phyloP scores from a whole-genome alignment of 2,888 invertebrate genomes.

The Coelopa pilipes region DNA sequence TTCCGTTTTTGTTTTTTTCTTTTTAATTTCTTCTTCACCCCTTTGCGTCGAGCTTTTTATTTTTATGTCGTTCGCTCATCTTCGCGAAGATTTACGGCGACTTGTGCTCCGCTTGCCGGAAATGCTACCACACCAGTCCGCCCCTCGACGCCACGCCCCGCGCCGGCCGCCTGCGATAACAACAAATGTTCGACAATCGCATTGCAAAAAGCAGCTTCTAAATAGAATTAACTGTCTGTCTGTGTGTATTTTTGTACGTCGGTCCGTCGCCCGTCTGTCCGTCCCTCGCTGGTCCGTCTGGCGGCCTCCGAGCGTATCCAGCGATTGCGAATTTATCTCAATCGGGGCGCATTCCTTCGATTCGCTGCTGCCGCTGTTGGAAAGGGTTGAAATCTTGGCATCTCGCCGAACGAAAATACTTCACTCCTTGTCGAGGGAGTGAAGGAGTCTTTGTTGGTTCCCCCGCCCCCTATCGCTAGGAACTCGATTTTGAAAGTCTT shows the following conservation, averaged over 20 bases:
- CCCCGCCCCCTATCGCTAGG: neutral
- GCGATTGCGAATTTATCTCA: constrained; percentile 25
- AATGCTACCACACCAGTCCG: constrained; percentile 20
- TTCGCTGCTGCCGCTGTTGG: constrained; percentile 35
- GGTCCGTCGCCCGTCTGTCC: neutral
- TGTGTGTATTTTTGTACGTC: neutral
- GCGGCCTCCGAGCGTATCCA: constrained; percentile 17
- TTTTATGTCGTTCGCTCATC: constrained; percentile 42
- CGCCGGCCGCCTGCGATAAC: neutral
- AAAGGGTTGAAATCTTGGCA: constrained; percentile 62
- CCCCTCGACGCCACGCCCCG: neutral
- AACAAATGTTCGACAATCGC: constrained; percentile 7
- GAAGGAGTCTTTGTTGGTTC: neutral
- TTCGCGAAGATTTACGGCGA: constrained; percentile 30
- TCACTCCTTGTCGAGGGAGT: constrained; percentile 24
- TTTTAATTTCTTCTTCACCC: constrained; percentile 41
- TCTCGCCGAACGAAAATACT: constrained; percentile 35
- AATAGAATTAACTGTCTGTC: constrained; percentile 33
- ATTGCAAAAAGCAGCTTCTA: constrained; percentile 16
- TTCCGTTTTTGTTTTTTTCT: constrained; percentile 45
- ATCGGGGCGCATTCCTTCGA: constrained; percentile 43
- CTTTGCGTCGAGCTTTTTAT: constrained; percentile 45
- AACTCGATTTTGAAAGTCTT: neutral
- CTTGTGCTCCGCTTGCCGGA: constrained; percentile 24
- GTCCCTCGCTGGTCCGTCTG: neutral